Conservation (phyloP, 2,888 invertebrate genomes). For the Drosophila longiperda region DNA sequence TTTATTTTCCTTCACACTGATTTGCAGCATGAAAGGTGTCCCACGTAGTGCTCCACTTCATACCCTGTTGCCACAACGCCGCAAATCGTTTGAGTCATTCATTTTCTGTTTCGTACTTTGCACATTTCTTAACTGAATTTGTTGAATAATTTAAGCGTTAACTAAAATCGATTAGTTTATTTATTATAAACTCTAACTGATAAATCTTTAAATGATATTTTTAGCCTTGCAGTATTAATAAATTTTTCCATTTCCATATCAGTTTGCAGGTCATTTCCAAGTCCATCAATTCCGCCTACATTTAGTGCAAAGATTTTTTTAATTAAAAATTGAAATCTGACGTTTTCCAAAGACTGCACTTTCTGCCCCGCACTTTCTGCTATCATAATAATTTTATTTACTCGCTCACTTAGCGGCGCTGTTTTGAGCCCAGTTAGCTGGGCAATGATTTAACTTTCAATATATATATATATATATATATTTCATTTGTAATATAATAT, state of each 20-base stretch:
- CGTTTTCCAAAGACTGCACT: conserved; percentile 55
- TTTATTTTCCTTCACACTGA: conserved; percentile 78
- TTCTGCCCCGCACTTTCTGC: conserved; percentile 33
- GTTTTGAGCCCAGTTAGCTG: not conserved
- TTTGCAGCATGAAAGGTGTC: conserved; percentile 67
- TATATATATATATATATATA: not conserved
- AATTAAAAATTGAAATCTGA: conserved; percentile 75
- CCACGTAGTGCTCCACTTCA: conserved; percentile 11
- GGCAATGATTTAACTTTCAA: conserved; percentile 33
- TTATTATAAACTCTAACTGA: not conserved
- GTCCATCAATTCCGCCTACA: conserved; percentile 18
- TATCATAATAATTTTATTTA: conserved; percentile 69
- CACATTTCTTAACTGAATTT: not conserved
- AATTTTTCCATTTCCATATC: not conserved
- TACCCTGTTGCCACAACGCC: not conserved
- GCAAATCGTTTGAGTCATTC: not conserved
- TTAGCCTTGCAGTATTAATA: not conserved
- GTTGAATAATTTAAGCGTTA: not conserved
- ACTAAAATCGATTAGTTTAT: not conserved
- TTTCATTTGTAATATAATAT: not conserved
- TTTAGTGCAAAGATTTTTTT: conserved; percentile 68
- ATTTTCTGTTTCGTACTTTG: not conserved
- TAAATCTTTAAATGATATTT: not conserved
- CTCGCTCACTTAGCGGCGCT: conserved; percentile 55
- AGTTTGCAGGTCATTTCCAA: not conserved